Evolutionary conservation across 1,140 invertebrate species (phyloP).

Genomic region (Melitaea cinxia): DNA sequence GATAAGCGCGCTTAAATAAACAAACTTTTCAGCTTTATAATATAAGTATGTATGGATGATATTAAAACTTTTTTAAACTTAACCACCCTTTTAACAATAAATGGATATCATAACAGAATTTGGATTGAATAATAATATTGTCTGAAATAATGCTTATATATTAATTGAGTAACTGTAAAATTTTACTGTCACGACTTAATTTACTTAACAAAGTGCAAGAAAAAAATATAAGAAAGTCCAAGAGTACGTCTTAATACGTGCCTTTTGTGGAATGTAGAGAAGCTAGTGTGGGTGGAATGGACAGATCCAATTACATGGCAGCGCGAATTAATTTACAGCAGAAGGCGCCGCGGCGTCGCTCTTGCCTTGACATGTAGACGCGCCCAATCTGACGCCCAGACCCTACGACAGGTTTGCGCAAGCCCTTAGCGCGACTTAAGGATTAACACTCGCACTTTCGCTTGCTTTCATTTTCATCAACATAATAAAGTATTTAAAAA

Average conservation of each 20-base stretch:
- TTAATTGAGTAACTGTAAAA: too few relatives aligned
- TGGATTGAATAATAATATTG: too few relatives aligned
- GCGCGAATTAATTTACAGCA: conserved; percentile 68
- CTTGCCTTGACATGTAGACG: conserved; percentile 65
- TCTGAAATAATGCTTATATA: too few relatives aligned
- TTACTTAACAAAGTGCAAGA: conserved; percentile 5
- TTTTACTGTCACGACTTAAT: conserved; percentile 25
- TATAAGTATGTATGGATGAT: too few relatives aligned
- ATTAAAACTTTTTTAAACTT: too few relatives aligned
- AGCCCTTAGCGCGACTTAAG: conserved; percentile 46
- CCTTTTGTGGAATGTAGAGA: conserved; percentile 46
- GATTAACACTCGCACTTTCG: conserved; percentile 47
- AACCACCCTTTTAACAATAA: too few relatives aligned
- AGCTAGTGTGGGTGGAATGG: conserved; percentile 53
- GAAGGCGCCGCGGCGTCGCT: conserved; percentile 57
- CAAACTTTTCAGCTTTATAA: too few relatives aligned
- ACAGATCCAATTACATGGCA: conserved; percentile 67
- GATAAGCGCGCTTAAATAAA: too few relatives aligned
- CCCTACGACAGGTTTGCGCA: conserved; percentile 54
- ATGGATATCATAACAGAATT: too few relatives aligned
- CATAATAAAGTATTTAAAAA: conserved; percentile 13
- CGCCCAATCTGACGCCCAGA: conserved; percentile 49
- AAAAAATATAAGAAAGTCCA: conserved; percentile 1
- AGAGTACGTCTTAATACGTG: conserved; percentile 33
- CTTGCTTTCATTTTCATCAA: conserved; percentile 46